Conservation (phyloP, 64 coral and sea anemone genomes). For the Astreopora myriophthalma region DNA sequence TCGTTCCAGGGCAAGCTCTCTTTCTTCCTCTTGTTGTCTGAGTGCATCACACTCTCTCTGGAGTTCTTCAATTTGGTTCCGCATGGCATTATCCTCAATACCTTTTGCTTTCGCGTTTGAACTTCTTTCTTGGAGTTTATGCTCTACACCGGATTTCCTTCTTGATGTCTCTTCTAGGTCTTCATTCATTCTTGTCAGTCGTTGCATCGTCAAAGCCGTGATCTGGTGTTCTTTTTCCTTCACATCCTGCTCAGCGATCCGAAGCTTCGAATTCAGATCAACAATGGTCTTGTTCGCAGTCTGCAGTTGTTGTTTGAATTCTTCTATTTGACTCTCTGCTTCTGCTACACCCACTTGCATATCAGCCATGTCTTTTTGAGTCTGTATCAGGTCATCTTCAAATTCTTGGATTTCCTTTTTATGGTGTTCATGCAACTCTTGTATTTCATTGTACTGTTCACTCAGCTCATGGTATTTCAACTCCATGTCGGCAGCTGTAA, state of each 20-base stretch:
- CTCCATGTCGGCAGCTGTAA: not conserved
- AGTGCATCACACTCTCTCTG: not conserved
- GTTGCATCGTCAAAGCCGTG: not conserved
- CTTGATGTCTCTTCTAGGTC: not conserved
- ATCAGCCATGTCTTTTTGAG: constrained; percentile 31
- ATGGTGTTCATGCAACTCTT: not conserved
- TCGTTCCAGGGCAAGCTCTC: not conserved
- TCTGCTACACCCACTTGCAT: not conserved
- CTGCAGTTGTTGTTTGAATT: not conserved
- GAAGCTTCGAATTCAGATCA: constrained; percentile 10
- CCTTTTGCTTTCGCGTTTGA: not conserved
- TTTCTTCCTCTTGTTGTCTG: not conserved
- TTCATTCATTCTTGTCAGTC: constrained; percentile 24
- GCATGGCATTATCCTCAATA: not conserved
- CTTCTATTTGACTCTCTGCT: not conserved
- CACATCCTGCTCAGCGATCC: not conserved
- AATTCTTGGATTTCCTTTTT: constrained; percentile 9
- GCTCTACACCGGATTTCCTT: not conserved
- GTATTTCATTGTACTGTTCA: not conserved
- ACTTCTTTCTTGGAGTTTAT: not conserved
- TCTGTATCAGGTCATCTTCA: constrained; percentile 12
- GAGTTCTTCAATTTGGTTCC: not conserved
- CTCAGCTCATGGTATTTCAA: constrained; percentile 32
- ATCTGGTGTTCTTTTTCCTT: constrained; percentile 26
- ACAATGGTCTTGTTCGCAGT: not conserved